Conservation (phyloP, 1,140 invertebrate species). For the Harpegnathos saltator region DNA sequence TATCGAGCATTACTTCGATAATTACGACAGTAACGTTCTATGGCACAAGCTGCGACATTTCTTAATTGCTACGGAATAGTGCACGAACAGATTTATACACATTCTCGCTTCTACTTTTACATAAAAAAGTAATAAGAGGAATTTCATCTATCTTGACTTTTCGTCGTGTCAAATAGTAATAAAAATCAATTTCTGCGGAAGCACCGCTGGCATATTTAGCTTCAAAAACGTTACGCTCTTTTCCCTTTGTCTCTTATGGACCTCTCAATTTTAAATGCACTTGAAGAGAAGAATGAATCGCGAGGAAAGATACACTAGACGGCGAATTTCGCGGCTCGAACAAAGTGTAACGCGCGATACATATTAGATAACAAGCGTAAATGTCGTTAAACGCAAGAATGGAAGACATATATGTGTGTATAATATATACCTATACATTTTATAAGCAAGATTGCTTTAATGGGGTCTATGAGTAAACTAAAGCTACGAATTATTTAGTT, state of each 20-base stretch:
- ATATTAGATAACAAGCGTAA: slow-evolving; percentile 27
- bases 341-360: neutral
- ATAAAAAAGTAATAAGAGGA: slow-evolving; percentile 24
- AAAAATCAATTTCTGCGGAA: slow-evolving; percentile 8
- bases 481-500: slow-evolving; percentile 36
- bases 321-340: slow-evolving; percentile 1
- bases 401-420: slow-evolving; percentile 31
- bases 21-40: slow-evolving; percentile 17
- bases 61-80: slow-evolving; percentile 22
- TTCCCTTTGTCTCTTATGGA: neutral
- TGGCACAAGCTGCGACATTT: slow-evolving; percentile 29
- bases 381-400: slow-evolving; percentile 32
- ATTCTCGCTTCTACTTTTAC: slow-evolving; percentile 2
- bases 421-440: slow-evolving; percentile 26
- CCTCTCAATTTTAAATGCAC: slow-evolving; percentile 30
- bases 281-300: slow-evolving; percentile 10
- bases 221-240: neutral
- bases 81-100: neutral
- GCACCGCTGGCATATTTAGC: too few relatives aligned
- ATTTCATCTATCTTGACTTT: neutral
- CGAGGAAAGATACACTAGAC: neutral
- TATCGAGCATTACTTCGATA: slow-evolving; percentile 1
- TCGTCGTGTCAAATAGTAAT: neutral
- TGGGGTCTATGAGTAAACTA: slow-evolving; percentile 26
- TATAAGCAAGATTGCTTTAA: slow-evolving; percentile 29